Evolutionary conservation across 2,797 vertebrate genomes (phyloP), one percentile per base, ranked within the genome.

Genomic region (Lacerta agilis): DNA sequence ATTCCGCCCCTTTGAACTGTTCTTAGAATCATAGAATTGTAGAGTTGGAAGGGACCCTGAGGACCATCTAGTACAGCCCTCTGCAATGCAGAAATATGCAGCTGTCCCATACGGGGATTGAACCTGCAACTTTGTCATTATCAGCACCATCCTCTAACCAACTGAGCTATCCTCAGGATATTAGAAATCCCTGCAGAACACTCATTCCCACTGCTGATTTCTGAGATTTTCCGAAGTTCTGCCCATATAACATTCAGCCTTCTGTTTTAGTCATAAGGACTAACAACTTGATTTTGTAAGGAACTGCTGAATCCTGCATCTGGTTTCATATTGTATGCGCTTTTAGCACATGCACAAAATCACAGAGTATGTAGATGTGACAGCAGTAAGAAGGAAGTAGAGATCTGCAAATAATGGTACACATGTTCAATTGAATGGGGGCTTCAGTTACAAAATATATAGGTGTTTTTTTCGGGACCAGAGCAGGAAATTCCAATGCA

Each of bases 401-500:
- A 27, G 43, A 29, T 45, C 43, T n/a, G 25, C 27, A 78, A 78
- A 78, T 45, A 49, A n/a, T 64, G 61, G 61, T 64, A 64, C 20
- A 64, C 25, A 11, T 49, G 27, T 9, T 49, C 27, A 15, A 9
- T 49, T 78, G 76, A 78, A 10, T 5, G 25, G 25, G 38, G 25
- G 15, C 9, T 13, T 55, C 5, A 64, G 27, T 29, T 67, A 67
- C 66, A 55, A n/a, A 55, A 18, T 79, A 41, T 79, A 23, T 64
- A 23, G 17, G 58, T 72, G 71, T 13, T 58, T 55, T 55, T 58
- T 36, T 13, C 1, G 29, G 25, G 23, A 18, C 5, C 7, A 18
- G 23, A 10, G 17, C 2, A 73, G 36, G n/a, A 18, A 55, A 91
- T 86, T 85, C 33, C 78, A 91, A 87, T 90, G 90, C 61, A 89